Evolutionary conservation across 2,888 invertebrate species (phyloP).

Genomic region (Leptopilina syphax): DNA sequence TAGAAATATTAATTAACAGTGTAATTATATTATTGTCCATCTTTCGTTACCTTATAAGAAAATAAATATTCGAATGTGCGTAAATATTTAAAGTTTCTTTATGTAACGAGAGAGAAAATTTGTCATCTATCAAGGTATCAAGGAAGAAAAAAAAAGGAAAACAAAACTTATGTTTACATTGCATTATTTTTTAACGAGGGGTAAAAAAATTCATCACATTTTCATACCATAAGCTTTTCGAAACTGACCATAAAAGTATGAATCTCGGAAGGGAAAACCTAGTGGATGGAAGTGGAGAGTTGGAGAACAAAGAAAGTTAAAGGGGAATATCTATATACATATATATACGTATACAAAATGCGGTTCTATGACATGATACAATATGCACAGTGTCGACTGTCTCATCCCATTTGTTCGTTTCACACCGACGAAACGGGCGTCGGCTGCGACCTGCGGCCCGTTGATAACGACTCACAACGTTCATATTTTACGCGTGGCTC

Average conservation of each 20-base stretch:
- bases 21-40: no score
- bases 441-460: constrained; percentile 62
- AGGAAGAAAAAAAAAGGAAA: background rate
- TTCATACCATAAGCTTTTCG: background rate
- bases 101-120: no score
- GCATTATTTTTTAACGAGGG: background rate
- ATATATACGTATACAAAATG: constrained; percentile 30
- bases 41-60: no score
- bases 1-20: no score
- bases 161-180: background rate
- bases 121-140: no score
- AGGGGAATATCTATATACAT: background rate
- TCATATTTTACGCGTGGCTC: constrained; percentile 75
- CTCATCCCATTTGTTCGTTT: constrained; percentile 49
- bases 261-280: constrained; percentile 13
- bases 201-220: constrained; percentile 13
- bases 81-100: no score
- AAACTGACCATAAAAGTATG: constrained; percentile 22
- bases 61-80: no score
- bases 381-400: constrained; percentile 64
- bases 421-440: constrained; percentile 39
- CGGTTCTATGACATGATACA: constrained; percentile 58
- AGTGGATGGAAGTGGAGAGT: constrained; percentile 22
- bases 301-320: constrained; percentile 23
- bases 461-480: constrained; percentile 75